Evolutionary conservation across 2,888 invertebrate genomes (phyloP).

Genomic region (Cenopis cana): DNA sequence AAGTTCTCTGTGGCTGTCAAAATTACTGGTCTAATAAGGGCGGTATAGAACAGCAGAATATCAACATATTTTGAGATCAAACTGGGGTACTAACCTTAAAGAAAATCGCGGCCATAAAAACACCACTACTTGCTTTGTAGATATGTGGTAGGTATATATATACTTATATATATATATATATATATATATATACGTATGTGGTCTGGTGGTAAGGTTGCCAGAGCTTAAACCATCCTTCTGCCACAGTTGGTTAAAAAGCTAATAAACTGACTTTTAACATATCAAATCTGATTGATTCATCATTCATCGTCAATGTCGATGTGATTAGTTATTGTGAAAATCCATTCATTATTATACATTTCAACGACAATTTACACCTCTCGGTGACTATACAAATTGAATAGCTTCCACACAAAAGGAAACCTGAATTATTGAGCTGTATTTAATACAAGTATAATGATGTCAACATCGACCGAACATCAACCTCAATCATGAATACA

Average conservation of each 20-base stretch:
- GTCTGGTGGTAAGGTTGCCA: no score
- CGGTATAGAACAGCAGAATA: no score
- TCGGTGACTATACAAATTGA: slow-evolving; percentile 39
- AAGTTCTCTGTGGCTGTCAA: no score
- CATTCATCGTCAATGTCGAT: slow-evolving; percentile 17
- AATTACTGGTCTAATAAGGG: no score
- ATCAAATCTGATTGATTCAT: slow-evolving; percentile 26
- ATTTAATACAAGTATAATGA: slow-evolving; percentile 30
- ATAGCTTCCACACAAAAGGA: slow-evolving; percentile 26
- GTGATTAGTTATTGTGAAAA: slow-evolving; percentile 28
- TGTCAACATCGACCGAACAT: slow-evolving; percentile 21
- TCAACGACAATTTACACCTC: slow-evolving; percentile 61
- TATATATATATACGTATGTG: no score
- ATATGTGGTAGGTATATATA: no score
- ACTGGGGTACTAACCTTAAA: no score
- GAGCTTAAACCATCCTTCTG: no score
- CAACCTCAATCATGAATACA: neutral
- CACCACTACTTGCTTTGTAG: no score
- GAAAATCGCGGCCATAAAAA: no score
- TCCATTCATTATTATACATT: slow-evolving; percentile 53
- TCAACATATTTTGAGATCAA: no score
- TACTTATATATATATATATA: no score
- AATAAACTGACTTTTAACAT: neutral
- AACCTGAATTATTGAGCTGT: slow-evolving; percentile 24
- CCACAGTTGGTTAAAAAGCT: neutral